These are phyloP conservation scores for Watsonalla binaria DNA, from an alignment of 2,888 invertebrate species.

Conservation along the genomic window DNA sequence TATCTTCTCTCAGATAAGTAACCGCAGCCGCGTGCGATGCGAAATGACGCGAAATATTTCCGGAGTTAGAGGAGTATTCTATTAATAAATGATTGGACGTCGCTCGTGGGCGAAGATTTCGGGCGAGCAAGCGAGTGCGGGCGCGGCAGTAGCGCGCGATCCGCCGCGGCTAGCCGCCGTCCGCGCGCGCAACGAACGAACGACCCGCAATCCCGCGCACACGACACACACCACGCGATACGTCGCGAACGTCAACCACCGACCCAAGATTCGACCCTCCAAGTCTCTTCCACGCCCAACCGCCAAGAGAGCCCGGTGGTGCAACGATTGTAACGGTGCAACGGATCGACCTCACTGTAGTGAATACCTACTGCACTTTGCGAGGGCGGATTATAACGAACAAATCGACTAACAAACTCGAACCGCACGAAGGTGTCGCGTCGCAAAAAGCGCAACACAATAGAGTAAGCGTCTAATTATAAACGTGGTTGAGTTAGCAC, in stretches of 20 bases:
- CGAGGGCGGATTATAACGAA: constrained; percentile 77
- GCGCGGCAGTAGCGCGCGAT: constrained; percentile 73
- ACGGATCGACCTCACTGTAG: constrained; percentile 50
- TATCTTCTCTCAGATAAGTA: constrained; percentile 63
- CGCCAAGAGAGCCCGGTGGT: background rate
- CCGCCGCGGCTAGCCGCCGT: constrained; percentile 76
- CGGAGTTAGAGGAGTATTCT: constrained; percentile 77
- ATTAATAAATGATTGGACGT: constrained; percentile 74
- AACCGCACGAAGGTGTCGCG: constrained; percentile 75
- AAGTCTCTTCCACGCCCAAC: constrained; percentile 15
- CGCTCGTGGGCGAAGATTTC: constrained; percentile 74
- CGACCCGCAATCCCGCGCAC: constrained; percentile 76
- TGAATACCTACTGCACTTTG: constrained; percentile 45
- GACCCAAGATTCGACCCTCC: constrained; percentile 53
- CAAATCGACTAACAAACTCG: constrained; percentile 75
- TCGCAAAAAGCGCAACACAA: constrained; percentile 78
- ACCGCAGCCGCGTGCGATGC: constrained; percentile 60
- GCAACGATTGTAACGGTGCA: constrained; percentile 18
- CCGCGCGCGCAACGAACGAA: constrained; percentile 78
- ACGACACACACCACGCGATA: constrained; percentile 27
- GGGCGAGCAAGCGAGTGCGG: constrained; percentile 58
- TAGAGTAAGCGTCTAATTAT: constrained; percentile 78
- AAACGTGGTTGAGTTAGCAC: constrained; percentile 66
- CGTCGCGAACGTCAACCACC: constrained; percentile 50
- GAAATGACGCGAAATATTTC: constrained; percentile 79